Percentiles rank a stretch among this genome's conserved stretches.
Evolutionary conservation across 1,140 invertebrate genomes (phyloP).

Genomic region (Drosophila sp.): DNA sequence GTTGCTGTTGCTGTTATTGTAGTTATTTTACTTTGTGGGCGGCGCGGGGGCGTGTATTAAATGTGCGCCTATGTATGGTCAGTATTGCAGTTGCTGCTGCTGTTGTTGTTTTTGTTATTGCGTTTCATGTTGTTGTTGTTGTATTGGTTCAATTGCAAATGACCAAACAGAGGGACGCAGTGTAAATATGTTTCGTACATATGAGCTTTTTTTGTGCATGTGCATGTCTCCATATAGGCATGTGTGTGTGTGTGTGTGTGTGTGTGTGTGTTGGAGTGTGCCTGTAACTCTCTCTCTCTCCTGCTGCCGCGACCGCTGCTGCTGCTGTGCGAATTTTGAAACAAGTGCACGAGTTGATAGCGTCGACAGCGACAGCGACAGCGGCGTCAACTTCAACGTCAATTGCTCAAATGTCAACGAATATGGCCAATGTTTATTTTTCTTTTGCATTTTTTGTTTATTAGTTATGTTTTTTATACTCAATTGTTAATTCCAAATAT

Average conservation of each 20-base stretch:
- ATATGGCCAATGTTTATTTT: background rate
- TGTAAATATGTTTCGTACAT: conserved; percentile 47
- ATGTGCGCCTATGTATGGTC: conserved; percentile 50
- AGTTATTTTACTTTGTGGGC: conserved; percentile 3
- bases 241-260: conserved; percentile 2
- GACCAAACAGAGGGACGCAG: conserved; percentile 54
- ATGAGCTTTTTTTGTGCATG: background rate
- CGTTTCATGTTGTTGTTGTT: conserved; percentile 27
- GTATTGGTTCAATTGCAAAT: conserved; percentile 61
- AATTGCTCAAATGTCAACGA: conserved; percentile 40
- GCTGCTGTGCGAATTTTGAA: conserved; percentile 29
- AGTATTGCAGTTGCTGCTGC: conserved; percentile 27
- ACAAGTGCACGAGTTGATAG: conserved; percentile 25
- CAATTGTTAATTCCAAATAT: background rate
- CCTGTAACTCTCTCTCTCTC: conserved; percentile 13
- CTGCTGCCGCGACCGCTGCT: conserved; percentile 1
- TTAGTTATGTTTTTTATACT: background rate
- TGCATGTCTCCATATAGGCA: background rate
- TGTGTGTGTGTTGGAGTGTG: conserved; percentile 15
- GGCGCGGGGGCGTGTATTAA: conserved; percentile 52
- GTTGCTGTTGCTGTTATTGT: conserved; percentile 49
- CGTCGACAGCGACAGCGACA: conserved; percentile 14
- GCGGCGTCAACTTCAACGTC: conserved; percentile 26
- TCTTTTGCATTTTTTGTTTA: background rate
- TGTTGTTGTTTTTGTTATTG: conserved; percentile 11